Evolutionary conservation across 2,113 vertebrate species (phyloP), one percentile per base, ranked within the genome.

Genomic region (Neogale vison): DNA sequence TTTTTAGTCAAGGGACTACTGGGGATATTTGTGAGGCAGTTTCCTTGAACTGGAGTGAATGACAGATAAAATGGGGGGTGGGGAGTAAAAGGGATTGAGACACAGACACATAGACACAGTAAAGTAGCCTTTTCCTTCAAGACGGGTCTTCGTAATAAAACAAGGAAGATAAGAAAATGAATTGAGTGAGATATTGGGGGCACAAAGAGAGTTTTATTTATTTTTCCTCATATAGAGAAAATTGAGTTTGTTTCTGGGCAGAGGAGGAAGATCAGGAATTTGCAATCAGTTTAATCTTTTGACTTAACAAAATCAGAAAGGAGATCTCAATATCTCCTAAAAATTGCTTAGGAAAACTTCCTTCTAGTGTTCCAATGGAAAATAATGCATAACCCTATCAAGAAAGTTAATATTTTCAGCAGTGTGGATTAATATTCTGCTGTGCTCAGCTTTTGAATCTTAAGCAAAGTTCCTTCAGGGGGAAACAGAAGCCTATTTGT

Each of bases 211-310:
- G 18, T 63, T 92, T 77, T 82, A 52, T 50, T 84, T 61, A 84
- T 80, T 93, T 76, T 50, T 83, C 45, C 34, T 80, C 14, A 31
- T 69, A 26, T 13, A 57, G 45, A 88, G 61, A 83, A 80, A 71
- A 82, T 57, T 31, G 6, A 84, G 4, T 90, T 96, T 95, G 45
- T 57, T 93, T 97, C 24, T 93, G 4, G 31, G 63, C 63, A 93
- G 31, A 82, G 34, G 34, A 77, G 95, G 82, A 93, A 21, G 26
- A 45, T 63, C 34, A 50, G 39, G 47, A 86, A 88, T 85, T 67
- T 65, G 84, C 86, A 95, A 96, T 26, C 31, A 84, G 26, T 92
- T 72, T 42, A 79, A n/a, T 92, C 74, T 82, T 2, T 90, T 92
- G 69, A 21, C 23, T 96, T 59, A 83, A 39, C 42, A 55, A 34